Percentiles rank a stretch among this genome's conserved stretches.
These are phyloP conservation scores for Oxyteleia sp. DNA, from an alignment of 2,888 invertebrate genomes.

Conservation along the genomic window DNA sequence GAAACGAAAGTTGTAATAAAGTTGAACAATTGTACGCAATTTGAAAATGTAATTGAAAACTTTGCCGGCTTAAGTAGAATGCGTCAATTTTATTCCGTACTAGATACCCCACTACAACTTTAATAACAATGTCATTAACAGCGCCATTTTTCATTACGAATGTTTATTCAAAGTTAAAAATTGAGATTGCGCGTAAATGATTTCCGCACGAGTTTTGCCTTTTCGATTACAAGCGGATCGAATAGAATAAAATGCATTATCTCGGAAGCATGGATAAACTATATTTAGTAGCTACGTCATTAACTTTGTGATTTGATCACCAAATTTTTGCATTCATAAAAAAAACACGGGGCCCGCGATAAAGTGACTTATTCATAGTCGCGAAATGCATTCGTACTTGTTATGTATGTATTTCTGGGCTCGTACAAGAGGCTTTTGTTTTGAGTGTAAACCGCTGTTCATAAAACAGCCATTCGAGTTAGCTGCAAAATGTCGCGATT, in stretches of 20 bases:
- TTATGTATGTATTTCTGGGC: constrained; percentile 57
- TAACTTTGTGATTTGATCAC: too few species aligned
- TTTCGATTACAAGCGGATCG: background rate
- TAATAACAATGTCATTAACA: background rate
- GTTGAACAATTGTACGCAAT: background rate
- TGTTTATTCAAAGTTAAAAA: background rate
- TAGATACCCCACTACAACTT: background rate
- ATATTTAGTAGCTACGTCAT: too few species aligned
- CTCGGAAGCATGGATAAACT: too few species aligned
- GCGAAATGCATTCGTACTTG: constrained; percentile 64
- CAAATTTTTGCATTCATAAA: constrained; percentile 40
- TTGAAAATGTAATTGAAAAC: constrained; percentile 4
- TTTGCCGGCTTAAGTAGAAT: background rate
- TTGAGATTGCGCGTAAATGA: background rate
- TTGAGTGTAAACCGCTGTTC: constrained; percentile 66
- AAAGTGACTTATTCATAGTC: constrained; percentile 71
- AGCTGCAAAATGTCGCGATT: constrained; percentile 66
- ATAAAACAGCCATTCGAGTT: constrained; percentile 64
- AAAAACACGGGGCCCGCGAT: constrained; percentile 50
- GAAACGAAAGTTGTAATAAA: background rate
- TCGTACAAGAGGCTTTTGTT: constrained; percentile 67
- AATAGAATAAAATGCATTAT: background rate
- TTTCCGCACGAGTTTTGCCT: background rate
- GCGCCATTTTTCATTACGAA: background rate
- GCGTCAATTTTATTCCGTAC: background rate